Evolutionary conservation across 2,888 invertebrate genomes (phyloP).

Genomic region (Patella ulyssiponensis): DNA sequence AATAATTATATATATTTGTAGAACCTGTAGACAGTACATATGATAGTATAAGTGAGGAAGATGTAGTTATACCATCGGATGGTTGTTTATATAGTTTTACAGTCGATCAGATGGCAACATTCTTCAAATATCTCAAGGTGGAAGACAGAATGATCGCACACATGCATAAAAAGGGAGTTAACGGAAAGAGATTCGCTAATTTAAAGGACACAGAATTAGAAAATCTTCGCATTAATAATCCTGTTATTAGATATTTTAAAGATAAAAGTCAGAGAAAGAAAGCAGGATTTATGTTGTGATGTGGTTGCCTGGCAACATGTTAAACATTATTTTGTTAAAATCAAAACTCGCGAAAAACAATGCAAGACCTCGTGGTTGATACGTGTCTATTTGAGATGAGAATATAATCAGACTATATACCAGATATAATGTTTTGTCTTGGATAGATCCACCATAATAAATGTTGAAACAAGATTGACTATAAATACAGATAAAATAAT

Average conservation of each 20-base stretch:
- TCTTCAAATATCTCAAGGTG: slow-evolving; percentile 60
- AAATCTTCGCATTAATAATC: slow-evolving; percentile 60
- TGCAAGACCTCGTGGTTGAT: too few relatives aligned
- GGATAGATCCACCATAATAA: too few relatives aligned
- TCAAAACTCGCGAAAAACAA: too few relatives aligned
- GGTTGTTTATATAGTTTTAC: slow-evolving; percentile 63
- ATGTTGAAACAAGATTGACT: too few relatives aligned
- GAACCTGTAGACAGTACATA: slow-evolving; percentile 39
- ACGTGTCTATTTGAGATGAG: too few relatives aligned
- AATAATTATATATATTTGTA: slow-evolving; percentile 29
- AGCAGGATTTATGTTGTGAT: slow-evolving; percentile 49
- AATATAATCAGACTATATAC: too few relatives aligned
- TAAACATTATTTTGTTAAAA: neutral
- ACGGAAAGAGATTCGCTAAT: slow-evolving; percentile 65
- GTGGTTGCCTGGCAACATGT: neutral
- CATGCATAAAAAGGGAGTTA: slow-evolving; percentile 57
- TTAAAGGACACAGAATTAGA: slow-evolving; percentile 65
- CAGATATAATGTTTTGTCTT: too few relatives aligned
- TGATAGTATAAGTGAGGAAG: slow-evolving; percentile 54
- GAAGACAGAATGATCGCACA: slow-evolving; percentile 58
- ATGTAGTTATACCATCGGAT: slow-evolving; percentile 62
- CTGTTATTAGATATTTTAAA: slow-evolving; percentile 55
- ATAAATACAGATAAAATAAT: too few relatives aligned
- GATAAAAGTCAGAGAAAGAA: slow-evolving; percentile 54
- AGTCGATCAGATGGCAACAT: slow-evolving; percentile 62